phyloP scores from a whole-genome alignment of 2,113 vertebrate genomes.

The Opisthocomus hoazin region DNA sequence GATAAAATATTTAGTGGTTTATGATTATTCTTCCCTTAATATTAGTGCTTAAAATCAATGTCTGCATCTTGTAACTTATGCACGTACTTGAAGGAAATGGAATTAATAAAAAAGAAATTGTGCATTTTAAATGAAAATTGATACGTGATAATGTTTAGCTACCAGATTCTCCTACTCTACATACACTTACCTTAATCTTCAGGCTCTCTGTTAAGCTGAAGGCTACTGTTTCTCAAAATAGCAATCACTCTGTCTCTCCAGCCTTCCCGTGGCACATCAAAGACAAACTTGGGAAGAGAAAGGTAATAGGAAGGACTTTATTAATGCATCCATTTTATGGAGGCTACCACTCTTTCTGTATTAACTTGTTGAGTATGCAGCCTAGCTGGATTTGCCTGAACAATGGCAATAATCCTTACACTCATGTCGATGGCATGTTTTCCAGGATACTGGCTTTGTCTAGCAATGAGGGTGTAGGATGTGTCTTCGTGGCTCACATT shows the following conservation, averaged over 20 bases:
- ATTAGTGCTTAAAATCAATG: background rate
- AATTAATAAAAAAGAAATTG: slow-evolving; percentile 67
- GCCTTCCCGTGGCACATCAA: background rate
- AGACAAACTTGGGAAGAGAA: slow-evolving; percentile 3
- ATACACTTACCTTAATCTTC: slow-evolving; percentile 64
- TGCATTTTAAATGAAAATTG: slow-evolving; percentile 66
- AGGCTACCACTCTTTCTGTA: background rate
- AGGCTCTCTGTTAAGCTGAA: background rate
- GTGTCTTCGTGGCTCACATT: background rate
- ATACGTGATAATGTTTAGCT: slow-evolving; percentile 59
- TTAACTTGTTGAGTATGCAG: background rate
- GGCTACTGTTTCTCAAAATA: slow-evolving; percentile 37
- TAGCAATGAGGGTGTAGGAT: background rate
- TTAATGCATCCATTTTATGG: slow-evolving; percentile 4
- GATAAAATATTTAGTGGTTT: background rate
- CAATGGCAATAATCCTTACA: background rate
- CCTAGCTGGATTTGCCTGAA: slow-evolving; percentile 20
- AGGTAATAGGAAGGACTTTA: background rate
- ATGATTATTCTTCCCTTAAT: background rate
- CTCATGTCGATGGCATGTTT: background rate
- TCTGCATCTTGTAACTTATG: background rate
- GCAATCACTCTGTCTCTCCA: background rate
- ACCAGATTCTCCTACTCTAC: slow-evolving; percentile 53
- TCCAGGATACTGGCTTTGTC: background rate
- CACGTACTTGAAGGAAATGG: slow-evolving; percentile 40